Percentiles rank a stretch among this genome's conserved stretches.
Conservation (phyloP, 2,888 invertebrate species). For the Thymelicus acteon region DNA sequence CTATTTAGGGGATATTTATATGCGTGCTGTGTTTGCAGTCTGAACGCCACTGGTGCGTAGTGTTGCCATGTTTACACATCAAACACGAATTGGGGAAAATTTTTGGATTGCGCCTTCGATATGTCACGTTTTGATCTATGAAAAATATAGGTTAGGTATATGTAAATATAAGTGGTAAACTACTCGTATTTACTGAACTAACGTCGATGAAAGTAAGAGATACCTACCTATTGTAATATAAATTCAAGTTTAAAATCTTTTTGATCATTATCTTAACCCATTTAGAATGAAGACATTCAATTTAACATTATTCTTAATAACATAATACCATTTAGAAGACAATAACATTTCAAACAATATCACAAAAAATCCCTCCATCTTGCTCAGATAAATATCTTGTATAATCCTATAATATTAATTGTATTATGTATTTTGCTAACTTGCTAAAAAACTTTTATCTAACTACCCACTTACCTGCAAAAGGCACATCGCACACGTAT, state of each 20-base stretch:
- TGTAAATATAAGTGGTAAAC: not conserved
- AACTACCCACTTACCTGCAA: slow-evolving; percentile 88
- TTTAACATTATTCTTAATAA: no score
- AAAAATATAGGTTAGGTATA: not conserved
- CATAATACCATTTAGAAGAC: no score
- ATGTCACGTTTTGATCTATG: slow-evolving; percentile 33
- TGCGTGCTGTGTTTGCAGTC: slow-evolving; percentile 62
- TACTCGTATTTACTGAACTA: not conserved
- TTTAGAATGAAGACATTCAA: no score
- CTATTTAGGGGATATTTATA: slow-evolving; percentile 51
- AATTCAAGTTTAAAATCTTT: no score
- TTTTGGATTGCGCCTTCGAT: slow-evolving; percentile 50
- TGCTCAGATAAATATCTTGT: no score
- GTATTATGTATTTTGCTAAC: no score
- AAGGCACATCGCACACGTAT: slow-evolving; percentile 93
- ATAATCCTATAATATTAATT: no score
- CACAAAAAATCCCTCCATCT: no score
- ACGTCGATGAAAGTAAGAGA: no score
- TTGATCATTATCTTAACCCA: no score
- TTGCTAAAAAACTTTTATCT: not conserved
- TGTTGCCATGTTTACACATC: slow-evolving; percentile 66
- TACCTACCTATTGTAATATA: no score
- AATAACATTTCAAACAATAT: no score
- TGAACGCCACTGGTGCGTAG: slow-evolving; percentile 52
- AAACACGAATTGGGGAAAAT: slow-evolving; percentile 64